These are phyloP conservation scores for Palythoa caribaeorum DNA, from an alignment of 92 coral and sea anemone genomes.

Conservation along the genomic window DNA sequence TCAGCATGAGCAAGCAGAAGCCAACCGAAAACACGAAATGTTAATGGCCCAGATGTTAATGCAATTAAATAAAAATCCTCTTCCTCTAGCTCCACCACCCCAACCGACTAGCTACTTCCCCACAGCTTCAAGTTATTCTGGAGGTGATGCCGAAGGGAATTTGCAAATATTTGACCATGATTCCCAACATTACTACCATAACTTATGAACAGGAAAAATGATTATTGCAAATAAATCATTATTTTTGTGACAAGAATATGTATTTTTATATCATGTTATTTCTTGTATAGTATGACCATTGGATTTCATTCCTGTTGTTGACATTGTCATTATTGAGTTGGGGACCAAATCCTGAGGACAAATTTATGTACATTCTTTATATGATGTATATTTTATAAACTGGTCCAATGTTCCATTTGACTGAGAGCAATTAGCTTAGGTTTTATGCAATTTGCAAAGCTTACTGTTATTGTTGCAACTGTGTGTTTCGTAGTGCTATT, in stretches of 20 bases:
- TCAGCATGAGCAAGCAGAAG: slow-evolving; percentile 45
- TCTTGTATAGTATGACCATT: slow-evolving; percentile 9
- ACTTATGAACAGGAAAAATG: slow-evolving; percentile 12
- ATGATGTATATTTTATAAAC: slow-evolving; percentile 5
- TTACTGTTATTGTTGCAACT: slow-evolving; percentile 1
- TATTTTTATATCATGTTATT: neutral
- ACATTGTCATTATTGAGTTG: neutral
- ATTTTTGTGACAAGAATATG: slow-evolving; percentile 5
- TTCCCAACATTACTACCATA: slow-evolving; percentile 9
- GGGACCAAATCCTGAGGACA: slow-evolving; percentile 22
- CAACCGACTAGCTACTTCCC: slow-evolving; percentile 21
- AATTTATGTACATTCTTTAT: neutral
- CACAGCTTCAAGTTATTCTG: slow-evolving; percentile 29
- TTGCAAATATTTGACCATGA: slow-evolving; percentile 7
- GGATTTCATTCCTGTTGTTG: neutral
- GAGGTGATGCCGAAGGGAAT: slow-evolving; percentile 8
- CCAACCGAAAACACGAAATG: slow-evolving; percentile 51
- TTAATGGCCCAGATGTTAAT: slow-evolving; percentile 54
- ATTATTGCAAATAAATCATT: slow-evolving; percentile 12
- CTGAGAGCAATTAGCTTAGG: neutral
- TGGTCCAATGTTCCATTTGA: slow-evolving; percentile 13
- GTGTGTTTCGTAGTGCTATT: no score
- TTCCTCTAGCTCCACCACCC: slow-evolving; percentile 17
- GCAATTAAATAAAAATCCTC: slow-evolving; percentile 38
- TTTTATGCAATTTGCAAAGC: neutral